Base-by-base conservation (phyloP, 2,888 invertebrate species). In the Eupithecia insigniata region DNA sequence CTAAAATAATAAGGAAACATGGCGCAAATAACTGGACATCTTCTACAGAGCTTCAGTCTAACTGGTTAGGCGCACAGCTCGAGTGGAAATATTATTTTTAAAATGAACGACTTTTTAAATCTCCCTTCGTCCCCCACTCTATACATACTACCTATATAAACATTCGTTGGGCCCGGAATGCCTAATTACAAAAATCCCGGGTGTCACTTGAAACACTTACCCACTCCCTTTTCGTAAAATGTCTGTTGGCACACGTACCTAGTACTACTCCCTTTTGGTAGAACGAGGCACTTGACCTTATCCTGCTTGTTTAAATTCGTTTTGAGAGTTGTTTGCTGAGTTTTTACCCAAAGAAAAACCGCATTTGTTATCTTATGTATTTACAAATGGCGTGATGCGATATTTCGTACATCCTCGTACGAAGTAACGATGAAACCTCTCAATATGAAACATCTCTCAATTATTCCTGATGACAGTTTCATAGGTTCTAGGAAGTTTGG, bases 131-230 rank as follows among this genome's bases (percentile, higher is more conserved):
- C 64, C 2, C 64, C 26, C 14, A 1, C 64, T 26, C 64, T 34
- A n/a, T n/a, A n/a, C n/a, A n/a, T n/a, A n/a, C n/a, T n/a, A n/a
- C n/a, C n/a, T n/a, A 64, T 32, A n/a, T 22, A n/a, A 34, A 62
- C 34, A 14, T 36, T 62, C 70, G 67, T 62, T 61, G 71, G 60
- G 61, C 51, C 70, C 71, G 69, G 78, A 79, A 79, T 77, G 75
- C 72, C 76, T 78, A 79, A 79, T 79, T 78, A 77, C 71, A 79
- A 76, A 79, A 79, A 79, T 78, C 74, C 73, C 74, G 75, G 69
- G 66, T 74, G 74, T 76, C 76, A 75, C 75, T 74, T 69, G 67
- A 71, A 69, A 66, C 62, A 60, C 30, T 60, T 73, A 60, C 70
- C 66, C 61, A 28, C 68, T 28, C 51, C 28, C 60, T 55, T 67